Evolutionary conservation across 2,113 vertebrate species (phyloP), one percentile per base, ranked within the genome.

Genomic region (Misgurnus mizolepis): DNA sequence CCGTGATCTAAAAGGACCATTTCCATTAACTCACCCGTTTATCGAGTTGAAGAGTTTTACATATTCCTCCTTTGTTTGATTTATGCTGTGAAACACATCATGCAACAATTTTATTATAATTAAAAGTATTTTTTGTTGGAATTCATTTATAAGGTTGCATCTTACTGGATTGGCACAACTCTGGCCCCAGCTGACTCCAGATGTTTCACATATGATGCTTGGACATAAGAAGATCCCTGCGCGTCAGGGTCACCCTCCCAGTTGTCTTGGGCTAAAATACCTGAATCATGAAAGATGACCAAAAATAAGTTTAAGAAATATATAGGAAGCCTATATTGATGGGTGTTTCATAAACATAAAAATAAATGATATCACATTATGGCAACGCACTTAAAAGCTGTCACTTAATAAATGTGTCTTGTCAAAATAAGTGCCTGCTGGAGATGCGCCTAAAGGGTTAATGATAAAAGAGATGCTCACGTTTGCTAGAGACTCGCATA

Each of bases 171-270:
- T 7, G 94, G 94, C 1, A 92, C 90, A 1, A 94, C 93, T 34
- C 93, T 85, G 55, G 91, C 90, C 6, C 94, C 94, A 0, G 90
- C 90, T 3, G 85, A 87, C 79, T 95, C 94, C 79, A 95, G 77
- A 83, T 88, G 93, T 64, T 94, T 94, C 10, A 94, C 92, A 62
- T 95, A 95, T 3, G 90, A 93, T 11, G 93, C 94, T 2, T 91
- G 89, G 14, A 95, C 93, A 75, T 94, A 95, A 4, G 92, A 93
- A 10, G 88, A 88, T 1, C 93, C 94, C 4, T 64, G 86, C 3
- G 91, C 90, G 22, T 87, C 76, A 17, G 64, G 75, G 55, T 91
- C 91, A 0, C 43, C 72, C 6, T 87, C 83, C 2, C 88, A 75
- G 61, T 91, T 93, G 49, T 94, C 93, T 74, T 95, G 94, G 0